Percentiles rank a stretch among this genome's conserved stretches.
Evolutionary conservation across 2,113 vertebrate species (phyloP).

Genomic region (Epinephelus cyanopodus): DNA sequence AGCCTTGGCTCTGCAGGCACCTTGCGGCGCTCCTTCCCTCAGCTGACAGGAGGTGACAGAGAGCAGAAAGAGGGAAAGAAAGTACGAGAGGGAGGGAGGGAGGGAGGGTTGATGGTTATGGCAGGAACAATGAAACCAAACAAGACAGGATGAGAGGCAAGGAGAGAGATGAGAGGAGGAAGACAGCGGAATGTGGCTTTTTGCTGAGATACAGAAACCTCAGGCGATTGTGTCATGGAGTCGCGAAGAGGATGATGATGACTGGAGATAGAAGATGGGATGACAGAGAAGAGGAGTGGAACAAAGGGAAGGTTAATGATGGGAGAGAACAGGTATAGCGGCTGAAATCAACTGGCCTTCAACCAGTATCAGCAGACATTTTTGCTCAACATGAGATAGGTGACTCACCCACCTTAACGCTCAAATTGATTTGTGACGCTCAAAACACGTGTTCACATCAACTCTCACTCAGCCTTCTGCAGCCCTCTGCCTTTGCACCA

Average conservation of each 20-base stretch:
- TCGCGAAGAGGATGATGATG: neutral
- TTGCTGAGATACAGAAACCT: conserved; percentile 6
- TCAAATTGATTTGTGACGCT: conserved; percentile 14
- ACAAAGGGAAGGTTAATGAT: neutral
- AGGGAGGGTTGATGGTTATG: conserved; percentile 16
- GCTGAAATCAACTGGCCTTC: conserved; percentile 12
- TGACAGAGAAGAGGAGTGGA: neutral
- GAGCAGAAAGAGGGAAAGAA: conserved; percentile 18
- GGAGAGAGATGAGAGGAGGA: conserved; percentile 13
- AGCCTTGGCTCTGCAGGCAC: neutral
- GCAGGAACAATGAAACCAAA: conserved; percentile 49
- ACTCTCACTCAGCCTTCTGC: too few species aligned
- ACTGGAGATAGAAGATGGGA: neutral
- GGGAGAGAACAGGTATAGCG: conserved; percentile 1
- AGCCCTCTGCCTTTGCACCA: neutral
- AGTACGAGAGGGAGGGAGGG: neutral
- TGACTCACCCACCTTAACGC: conserved; percentile 26
- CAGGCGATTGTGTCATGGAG: conserved; percentile 10
- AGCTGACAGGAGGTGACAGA: conserved; percentile 33
- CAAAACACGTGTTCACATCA: conserved; percentile 24
- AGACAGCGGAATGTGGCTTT: neutral
- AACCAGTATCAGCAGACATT: conserved; percentile 5
- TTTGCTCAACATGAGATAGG: conserved; percentile 19
- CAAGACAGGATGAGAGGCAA: conserved; percentile 29
- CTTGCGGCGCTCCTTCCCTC: neutral